These are phyloP conservation scores for Xiphophorus maculatus DNA, from an alignment of 2,113 vertebrate species.

Conservation along the genomic window DNA sequence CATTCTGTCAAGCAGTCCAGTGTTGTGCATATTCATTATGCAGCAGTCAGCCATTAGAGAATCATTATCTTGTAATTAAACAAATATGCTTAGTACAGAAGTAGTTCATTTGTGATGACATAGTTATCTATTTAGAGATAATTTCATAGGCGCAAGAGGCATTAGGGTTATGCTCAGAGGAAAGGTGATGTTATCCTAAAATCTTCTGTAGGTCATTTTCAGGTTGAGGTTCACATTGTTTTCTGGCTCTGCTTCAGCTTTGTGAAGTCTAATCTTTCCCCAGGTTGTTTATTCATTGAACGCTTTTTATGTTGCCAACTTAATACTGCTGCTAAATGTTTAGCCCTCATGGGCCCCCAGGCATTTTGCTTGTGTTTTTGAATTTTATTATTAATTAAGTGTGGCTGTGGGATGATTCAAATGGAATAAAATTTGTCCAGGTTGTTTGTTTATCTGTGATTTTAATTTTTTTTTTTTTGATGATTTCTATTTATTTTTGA, in stretches of 20 bases:
- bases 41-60: conserved; percentile 1
- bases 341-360: too few relatives aligned
- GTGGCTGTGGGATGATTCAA: too few relatives aligned
- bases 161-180: conserved; percentile 19
- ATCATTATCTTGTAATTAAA: conserved; percentile 17
- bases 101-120: conserved; percentile 23
- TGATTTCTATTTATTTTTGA: too few relatives aligned
- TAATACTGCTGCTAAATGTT: too few relatives aligned
- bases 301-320: neutral
- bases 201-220: conserved; percentile 9
- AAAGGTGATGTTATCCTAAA: conserved; percentile 19
- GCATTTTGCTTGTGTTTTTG: too few relatives aligned
- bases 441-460: too few relatives aligned
- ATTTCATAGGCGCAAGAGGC: conserved; percentile 19
- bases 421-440: too few relatives aligned
- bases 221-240: neutral
- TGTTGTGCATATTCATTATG: conserved; percentile 40
- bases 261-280: conserved; percentile 6
- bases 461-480: too few relatives aligned
- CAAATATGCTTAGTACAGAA: conserved; percentile 12
- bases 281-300: neutral
- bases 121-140: neutral
- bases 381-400: too few relatives aligned
- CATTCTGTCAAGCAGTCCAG: conserved; percentile 57
- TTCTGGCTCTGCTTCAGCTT: neutral